Evolutionary conservation across 2,797 vertebrate species (phyloP), one percentile per base, ranked within the genome.

Genomic region (Crypturellus tataupa): DNA sequence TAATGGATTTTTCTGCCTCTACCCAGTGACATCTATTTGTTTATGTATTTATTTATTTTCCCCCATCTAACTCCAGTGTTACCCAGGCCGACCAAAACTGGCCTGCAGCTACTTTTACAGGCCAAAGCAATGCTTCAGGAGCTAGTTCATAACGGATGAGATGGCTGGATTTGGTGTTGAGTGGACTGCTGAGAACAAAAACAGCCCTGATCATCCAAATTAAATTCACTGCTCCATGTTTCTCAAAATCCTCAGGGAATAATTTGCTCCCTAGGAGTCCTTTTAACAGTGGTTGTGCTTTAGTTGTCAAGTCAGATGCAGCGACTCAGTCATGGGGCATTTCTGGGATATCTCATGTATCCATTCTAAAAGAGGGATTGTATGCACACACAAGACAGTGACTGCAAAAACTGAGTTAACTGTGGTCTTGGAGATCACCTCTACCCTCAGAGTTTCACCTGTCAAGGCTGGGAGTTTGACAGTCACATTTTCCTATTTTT

Each of bases 401-500:
- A 53, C 37, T 70, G n/a, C 16, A 65, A 77, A n/a, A 88, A 91
- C 35, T 46, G 24, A 92, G 47, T 86, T 65, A 13, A 46, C 27
- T 35, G 10, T 44, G 25, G 25, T 69, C 46, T 47, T 55, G n/a
- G 37, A 81, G 47, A 46, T 59, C 1, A 1, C 24, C 89, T 85
- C 68, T 78, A 40, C 58, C 29, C 12, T 95, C 67, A 53, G 39
- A 87, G 33, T 87, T 84, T 86, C 23, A 71, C 42, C 60, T 91
- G 53, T 60, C 42, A 72, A 62, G 6, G 10, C 0, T 91, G 49
- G 65, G 80, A 80, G 69, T 75, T 71, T 75, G 44, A 83, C 58
- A 91, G 93, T 95, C 91, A 96, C 46, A 85, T 85, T 97, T 96
- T 97, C 94, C 96, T 94, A 27, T 93, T 93, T 94, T 93, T 80